Percentiles rank a stretch among this genome's conserved stretches.
These are phyloP conservation scores for Zenarchopterus dispar DNA, from an alignment of 2,797 vertebrate species.

Conservation along the genomic window DNA sequence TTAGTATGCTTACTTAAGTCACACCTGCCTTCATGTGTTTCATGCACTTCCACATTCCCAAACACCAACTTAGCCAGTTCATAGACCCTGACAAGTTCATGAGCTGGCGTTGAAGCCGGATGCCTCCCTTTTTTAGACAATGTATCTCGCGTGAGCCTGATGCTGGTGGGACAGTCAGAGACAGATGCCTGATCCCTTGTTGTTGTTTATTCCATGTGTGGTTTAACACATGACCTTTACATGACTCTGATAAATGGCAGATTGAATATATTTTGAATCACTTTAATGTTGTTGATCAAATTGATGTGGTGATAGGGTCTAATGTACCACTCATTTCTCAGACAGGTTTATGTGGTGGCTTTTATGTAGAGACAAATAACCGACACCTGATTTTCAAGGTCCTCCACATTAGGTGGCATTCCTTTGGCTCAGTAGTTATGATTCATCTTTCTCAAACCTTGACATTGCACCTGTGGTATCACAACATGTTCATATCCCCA, in stretches of 20 bases:
- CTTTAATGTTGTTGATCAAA: constrained; percentile 49
- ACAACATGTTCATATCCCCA: constrained; percentile 18
- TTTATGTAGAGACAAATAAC: constrained; percentile 64
- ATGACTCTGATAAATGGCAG: constrained; percentile 36
- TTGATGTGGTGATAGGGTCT: constrained; percentile 51
- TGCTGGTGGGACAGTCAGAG: background rate
- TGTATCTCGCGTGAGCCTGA: background rate
- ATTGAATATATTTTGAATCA: constrained; percentile 46
- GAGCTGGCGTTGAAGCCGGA: no score
- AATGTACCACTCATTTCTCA: constrained; percentile 11
- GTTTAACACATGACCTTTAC: constrained; percentile 34
- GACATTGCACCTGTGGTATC: constrained; percentile 38
- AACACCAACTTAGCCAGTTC: constrained; percentile 24
- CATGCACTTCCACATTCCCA: constrained; percentile 41
- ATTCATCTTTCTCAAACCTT: constrained; percentile 40
- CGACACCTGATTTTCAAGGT: constrained; percentile 66
- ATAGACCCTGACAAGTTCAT: constrained; percentile 18
- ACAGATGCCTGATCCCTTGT: constrained; percentile 12
- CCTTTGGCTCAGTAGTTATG: constrained; percentile 55
- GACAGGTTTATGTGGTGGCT: constrained; percentile 56
- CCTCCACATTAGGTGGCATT: constrained; percentile 59
- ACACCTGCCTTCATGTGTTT: constrained; percentile 30
- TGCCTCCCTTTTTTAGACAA: no score
- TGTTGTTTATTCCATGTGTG: constrained; percentile 9
- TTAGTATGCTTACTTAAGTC: constrained; percentile 40